Percentiles rank a stretch among this genome's conserved stretches.
phyloP scores from a whole-genome alignment of 1,140 invertebrate species.

The Zaprionus vittiger region DNA sequence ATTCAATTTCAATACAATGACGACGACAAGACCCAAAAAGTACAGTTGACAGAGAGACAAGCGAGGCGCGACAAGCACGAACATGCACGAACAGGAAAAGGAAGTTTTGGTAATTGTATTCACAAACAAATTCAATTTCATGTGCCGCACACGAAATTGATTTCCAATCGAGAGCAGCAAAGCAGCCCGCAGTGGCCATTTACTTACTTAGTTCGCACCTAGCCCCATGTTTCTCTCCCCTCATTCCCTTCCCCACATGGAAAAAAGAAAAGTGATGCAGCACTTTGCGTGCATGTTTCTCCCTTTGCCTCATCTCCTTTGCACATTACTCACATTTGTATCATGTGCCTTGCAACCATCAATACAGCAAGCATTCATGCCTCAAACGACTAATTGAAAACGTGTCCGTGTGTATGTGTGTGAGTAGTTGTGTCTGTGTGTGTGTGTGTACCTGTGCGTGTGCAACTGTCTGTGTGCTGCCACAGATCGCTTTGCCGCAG shows the following conservation, averaged over 20 bases:
- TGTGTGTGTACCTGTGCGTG: neutral
- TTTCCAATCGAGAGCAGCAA: slow-evolving; percentile 57
- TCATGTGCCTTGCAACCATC: slow-evolving; percentile 7
- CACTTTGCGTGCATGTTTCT: neutral
- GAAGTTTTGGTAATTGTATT: slow-evolving; percentile 82
- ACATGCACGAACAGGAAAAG: slow-evolving; percentile 56
- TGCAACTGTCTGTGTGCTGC: neutral
- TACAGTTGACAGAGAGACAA: slow-evolving; percentile 31
- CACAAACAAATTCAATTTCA: slow-evolving; percentile 81
- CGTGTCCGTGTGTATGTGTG: slow-evolving; percentile 28
- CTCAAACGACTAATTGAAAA: slow-evolving; percentile 72
- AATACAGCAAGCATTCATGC: slow-evolving; percentile 57
- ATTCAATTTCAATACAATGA: slow-evolving; percentile 82
- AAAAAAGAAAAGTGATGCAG: neutral
- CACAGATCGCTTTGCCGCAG: neutral
- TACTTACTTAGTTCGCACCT: slow-evolving; percentile 29
- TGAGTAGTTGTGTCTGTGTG: slow-evolving; percentile 9
- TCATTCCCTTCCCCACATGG: neutral
- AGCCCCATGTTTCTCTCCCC: neutral
- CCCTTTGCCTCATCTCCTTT: neutral
- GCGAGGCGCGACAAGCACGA: slow-evolving; percentile 9
- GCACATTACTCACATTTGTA: neutral
- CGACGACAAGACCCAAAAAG: slow-evolving; percentile 21
- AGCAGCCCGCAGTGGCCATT: slow-evolving; percentile 44
- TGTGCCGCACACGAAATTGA: slow-evolving; percentile 69